Base-by-base conservation (phyloP, 30 jellyfish, hydroid and myxozoan genomes). In the Hydractinia symbiolongicarpus region DNA sequence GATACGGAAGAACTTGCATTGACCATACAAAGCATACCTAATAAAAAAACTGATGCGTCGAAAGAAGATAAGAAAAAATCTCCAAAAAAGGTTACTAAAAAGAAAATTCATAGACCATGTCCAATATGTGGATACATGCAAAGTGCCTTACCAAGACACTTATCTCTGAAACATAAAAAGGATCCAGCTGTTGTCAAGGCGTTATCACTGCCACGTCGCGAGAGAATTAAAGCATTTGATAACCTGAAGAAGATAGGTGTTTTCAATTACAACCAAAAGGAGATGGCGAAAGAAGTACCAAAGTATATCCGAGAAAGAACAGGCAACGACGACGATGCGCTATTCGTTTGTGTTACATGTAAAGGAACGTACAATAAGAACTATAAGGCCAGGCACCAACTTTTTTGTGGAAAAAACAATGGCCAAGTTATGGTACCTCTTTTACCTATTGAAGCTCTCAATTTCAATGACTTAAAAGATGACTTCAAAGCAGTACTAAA, bases 211-310 rank as follows among this genome's bases (percentile, higher is more conserved):
- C 78, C 78, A 10, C 20, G 51, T 15, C 51, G 21, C 14, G 20
- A 13, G 21, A 15, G 51, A 67, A 67, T 13, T 10, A 67, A 67
- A 67, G 51, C 51, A 13, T 67, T 67, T 21, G 78, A 67, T 21
- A 20, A 67, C 19, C 11, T 67, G 78, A 67, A 67, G 50, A 67
- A 67, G 21, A 21, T 13, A 20, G 78, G 78, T 10, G 21, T 67
- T 11, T 67, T 67, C 50, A 15, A 67, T 13, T 67, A 67, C 78
- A 67, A 67, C 78, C 78, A 67, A 67, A 67, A 67, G 51, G 78
- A 67, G 21, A 67, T 67, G 78, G 20, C 51, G 3, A 67, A 67
- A 20, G 78, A 67, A 15, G 51, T 0, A 13, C 78, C 78, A 67
- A 10, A 10, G 14, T 67, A 67, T 21, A 20, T 67, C 14, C n/a